Base-by-base conservation (phyloP, 37 sponge, comb jelly and placozoan species). In the Halichondria panicea region DNA sequence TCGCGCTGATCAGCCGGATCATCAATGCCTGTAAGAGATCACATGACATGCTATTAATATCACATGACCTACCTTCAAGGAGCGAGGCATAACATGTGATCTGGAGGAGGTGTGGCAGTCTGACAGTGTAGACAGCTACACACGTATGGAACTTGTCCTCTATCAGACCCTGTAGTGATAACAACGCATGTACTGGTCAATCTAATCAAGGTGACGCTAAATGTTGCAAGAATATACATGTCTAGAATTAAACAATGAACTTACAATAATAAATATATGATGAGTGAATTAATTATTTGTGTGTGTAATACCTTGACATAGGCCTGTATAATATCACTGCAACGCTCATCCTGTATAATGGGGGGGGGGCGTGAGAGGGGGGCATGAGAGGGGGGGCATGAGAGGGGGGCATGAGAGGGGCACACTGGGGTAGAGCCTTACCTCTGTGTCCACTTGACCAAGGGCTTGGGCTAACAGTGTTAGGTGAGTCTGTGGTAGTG, bases 81-180 rank as follows among this genome's bases (percentile, higher is more conserved):
- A 92, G 81, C 13, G 53, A 25, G 25, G 93, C 85, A 59, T 92
- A 92, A 60, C 81, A 84, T 28, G 66, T 74, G 72, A 92, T 52
- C 39, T 92, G 93, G 21, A 46, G 57, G 50, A 70, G 66, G 59
- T 68, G 28, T 41, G 81, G 78, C 18, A 92, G 79, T 4, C 60
- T 32, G 15, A 86, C 71, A n/a, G 82, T 37, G 52, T 92, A 92
- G 25, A 81, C 74, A 19, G 93, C 93, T 27, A 92, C 93, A 34
- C 74, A 64, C 9, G 45, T 21, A 0, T 36, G 32, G 53, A 68
- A 79, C 37, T 80, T 22, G 28, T 33, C 34, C 8, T 41, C 37
- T 39, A 55, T 76, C 32, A 88, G 77, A 24, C 63, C 57, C 82
- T 81, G 59, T 13, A 31, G 21, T 39, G 39, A 37, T 34, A 43